Percentiles rank a stretch among this genome's conserved stretches.
Conservation (phyloP, 2,113 vertebrate genomes). For the Ictalurus furcatus region DNA sequence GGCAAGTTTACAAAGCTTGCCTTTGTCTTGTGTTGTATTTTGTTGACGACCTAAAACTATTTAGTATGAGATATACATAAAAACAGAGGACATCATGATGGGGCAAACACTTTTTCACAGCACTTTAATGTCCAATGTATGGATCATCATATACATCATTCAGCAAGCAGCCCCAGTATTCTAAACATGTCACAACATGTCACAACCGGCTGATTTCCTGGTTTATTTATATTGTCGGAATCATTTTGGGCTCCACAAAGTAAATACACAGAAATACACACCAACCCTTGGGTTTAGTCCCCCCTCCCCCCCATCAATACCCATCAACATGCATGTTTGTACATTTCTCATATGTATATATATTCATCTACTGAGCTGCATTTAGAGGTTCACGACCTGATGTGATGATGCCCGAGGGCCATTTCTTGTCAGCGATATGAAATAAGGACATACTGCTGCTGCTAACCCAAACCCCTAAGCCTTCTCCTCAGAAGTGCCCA, state of each 20-base stretch:
- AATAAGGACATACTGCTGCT: slow-evolving; percentile 14
- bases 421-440: slow-evolving; percentile 10
- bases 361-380: slow-evolving; percentile 25
- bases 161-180: neutral
- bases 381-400: slow-evolving; percentile 32
- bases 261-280: slow-evolving; percentile 41
- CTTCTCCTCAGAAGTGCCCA: neutral
- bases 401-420: slow-evolving; percentile 11
- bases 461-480: neutral
- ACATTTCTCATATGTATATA: slow-evolving; percentile 35
- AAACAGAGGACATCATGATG: no score
- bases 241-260: slow-evolving; percentile 29
- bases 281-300: slow-evolving; percentile 8
- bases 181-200: slow-evolving; percentile 10
- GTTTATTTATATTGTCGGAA: slow-evolving; percentile 24
- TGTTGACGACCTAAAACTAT: no score
- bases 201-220: slow-evolving; percentile 7
- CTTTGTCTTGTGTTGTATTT: no score
- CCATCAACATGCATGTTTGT: slow-evolving; percentile 24
- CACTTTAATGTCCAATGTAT: neutral
- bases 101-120: no score
- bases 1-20: no score
- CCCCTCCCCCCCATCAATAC: neutral
- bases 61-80: no score
- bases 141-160: neutral